Evolutionary conservation across 2,797 vertebrate genomes (phyloP).

Genomic region (Macropodus opercularis): DNA sequence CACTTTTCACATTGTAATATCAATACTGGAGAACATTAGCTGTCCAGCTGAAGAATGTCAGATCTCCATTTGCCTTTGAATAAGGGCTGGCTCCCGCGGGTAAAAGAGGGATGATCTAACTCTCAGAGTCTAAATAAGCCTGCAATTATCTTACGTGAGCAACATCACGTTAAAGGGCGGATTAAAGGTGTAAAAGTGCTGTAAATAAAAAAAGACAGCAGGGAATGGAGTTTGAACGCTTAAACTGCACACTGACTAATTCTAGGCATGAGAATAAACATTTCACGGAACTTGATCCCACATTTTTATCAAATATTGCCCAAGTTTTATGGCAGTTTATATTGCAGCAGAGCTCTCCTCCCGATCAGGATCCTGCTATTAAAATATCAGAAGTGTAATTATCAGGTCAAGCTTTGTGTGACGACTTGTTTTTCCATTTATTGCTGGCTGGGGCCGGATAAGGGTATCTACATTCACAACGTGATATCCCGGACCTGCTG

Average conservation of each 20-base stretch:
- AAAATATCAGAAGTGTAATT: conserved; percentile 63
- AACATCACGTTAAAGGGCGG: conserved; percentile 25
- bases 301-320: conserved; percentile 64
- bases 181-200: conserved; percentile 16
- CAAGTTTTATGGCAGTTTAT: conserved; percentile 62
- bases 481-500: conserved; percentile 73
- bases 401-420: conserved; percentile 54
- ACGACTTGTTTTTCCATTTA: conserved; percentile 74
- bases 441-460: conserved; percentile 77
- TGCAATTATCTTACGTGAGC: conserved; percentile 30
- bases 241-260: conserved; percentile 21
- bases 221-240: conserved; percentile 18
- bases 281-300: conserved; percentile 46
- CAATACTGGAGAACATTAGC: conserved; percentile 69
- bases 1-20: conserved; percentile 81
- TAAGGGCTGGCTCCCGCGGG: conserved; percentile 24
- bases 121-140: conserved; percentile 26
- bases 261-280: conserved; percentile 19
- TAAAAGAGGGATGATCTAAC: conserved; percentile 18
- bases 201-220: conserved; percentile 23
- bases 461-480: conserved; percentile 67
- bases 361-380: conserved; percentile 50
- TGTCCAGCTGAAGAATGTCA: conserved; percentile 67
- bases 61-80: conserved; percentile 49
- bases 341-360: conserved; percentile 45